These are phyloP conservation scores for Cheilosia urbana DNA, from an alignment of 2,888 invertebrate genomes.

Conservation along the genomic window DNA sequence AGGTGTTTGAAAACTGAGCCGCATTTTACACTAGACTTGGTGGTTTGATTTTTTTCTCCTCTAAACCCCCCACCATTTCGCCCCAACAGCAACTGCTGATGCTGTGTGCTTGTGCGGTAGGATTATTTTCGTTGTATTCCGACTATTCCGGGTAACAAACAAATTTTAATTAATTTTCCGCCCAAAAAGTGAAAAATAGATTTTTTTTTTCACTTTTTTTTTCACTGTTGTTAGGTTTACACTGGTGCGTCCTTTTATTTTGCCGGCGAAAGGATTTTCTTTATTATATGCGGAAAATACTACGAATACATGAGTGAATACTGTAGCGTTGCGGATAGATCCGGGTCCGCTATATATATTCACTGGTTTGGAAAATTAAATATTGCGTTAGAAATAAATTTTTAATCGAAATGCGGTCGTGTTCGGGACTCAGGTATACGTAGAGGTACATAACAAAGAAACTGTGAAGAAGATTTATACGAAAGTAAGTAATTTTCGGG, in stretches of 20 bases:
- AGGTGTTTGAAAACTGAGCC: conserved; percentile 69
- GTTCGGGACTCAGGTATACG: conserved; percentile 5
- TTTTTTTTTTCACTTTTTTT: conserved; percentile 6
- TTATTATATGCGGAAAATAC: conserved; percentile 46
- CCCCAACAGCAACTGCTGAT: not conserved
- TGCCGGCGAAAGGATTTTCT: conserved; percentile 57
- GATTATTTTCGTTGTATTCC: conserved; percentile 64
- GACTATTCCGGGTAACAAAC: conserved; percentile 59
- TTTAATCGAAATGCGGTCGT: conserved; percentile 70
- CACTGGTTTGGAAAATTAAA: conserved; percentile 76
- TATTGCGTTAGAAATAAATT: conserved; percentile 75
- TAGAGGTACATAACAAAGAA: conserved; percentile 8
- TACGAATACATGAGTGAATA: conserved; percentile 36
- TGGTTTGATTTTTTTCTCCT: not conserved
- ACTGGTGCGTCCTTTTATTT: conserved; percentile 20
- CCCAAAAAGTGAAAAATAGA: conserved; percentile 52
- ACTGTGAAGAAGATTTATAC: conserved; percentile 71
- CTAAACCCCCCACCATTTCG: no score
- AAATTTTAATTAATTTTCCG: conserved; percentile 75
- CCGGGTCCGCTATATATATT: conserved; percentile 56
- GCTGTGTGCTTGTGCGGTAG: conserved; percentile 50
- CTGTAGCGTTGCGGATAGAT: conserved; percentile 51
- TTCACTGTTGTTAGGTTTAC: conserved; percentile 4
- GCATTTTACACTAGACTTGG: conserved; percentile 58
- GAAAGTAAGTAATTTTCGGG: conserved; percentile 53